phyloP scores from a whole-genome alignment of 2,797 vertebrate genomes.

The Miichthys miiuy region DNA sequence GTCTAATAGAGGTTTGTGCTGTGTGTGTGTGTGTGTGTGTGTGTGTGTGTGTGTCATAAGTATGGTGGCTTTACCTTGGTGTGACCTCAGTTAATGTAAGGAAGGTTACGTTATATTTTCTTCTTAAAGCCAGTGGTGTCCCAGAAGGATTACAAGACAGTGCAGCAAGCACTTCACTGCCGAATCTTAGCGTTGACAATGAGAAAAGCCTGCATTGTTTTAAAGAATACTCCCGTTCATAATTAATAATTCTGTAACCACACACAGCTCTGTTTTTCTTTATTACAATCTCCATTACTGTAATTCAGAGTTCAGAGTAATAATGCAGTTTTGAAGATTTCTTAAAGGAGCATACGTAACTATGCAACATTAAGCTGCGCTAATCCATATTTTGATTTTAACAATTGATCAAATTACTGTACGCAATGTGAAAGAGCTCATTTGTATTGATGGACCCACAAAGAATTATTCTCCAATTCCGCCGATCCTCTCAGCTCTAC shows the following conservation, averaged over 20 bases:
- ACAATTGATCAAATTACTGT: not conserved
- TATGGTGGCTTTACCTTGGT: slow-evolving; percentile 1
- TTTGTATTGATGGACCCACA: not conserved
- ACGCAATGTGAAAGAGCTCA: not conserved
- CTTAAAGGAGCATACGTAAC: not conserved
- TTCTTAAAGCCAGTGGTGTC: not conserved
- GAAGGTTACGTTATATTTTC: not conserved
- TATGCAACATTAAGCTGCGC: not conserved
- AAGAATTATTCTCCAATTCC: not conserved
- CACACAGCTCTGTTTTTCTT: not conserved
- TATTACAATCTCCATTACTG: not conserved
- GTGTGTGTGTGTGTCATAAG: not conserved
- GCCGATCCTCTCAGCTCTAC: not conserved
- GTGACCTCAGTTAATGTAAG: slow-evolving; percentile 30
- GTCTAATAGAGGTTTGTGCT: slow-evolving; percentile 21
- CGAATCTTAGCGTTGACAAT: not conserved
- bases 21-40: not conserved
- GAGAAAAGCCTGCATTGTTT: slow-evolving; percentile 7
- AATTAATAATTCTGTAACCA: not conserved
- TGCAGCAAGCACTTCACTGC: not conserved
- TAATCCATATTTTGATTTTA: not conserved
- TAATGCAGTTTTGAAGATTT: not conserved
- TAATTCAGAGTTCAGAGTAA: not conserved
- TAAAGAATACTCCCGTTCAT: not conserved
- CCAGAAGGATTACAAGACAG: not conserved